phyloP scores from a whole-genome alignment of 2,113 vertebrate species.

The Anoplopoma fimbria region DNA sequence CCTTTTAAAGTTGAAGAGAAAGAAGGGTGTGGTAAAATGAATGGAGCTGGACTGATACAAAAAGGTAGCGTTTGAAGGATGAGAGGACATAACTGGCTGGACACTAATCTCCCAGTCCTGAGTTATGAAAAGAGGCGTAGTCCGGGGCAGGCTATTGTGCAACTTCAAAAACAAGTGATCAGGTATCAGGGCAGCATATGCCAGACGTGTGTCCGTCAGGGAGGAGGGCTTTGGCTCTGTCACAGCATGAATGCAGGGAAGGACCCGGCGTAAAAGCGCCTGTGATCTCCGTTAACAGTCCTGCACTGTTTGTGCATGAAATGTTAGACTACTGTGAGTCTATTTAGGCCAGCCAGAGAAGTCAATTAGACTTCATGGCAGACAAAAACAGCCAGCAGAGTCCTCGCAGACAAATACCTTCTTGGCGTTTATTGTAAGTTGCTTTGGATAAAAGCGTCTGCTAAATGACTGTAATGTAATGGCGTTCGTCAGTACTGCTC shows the following conservation, averaged over 20 bases:
- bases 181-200: constrained; percentile 82
- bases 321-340: constrained; percentile 46
- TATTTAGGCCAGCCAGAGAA: constrained; percentile 22
- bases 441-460: too few species aligned
- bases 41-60: constrained; percentile 6
- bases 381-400: constrained; percentile 25
- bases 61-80: constrained; percentile 2
- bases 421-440: constrained; percentile 55
- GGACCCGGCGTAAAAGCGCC: constrained; percentile 12
- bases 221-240: constrained; percentile 47
- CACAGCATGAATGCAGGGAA: constrained; percentile 43
- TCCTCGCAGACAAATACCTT: constrained; percentile 43
- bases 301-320: constrained; percentile 30
- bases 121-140: constrained; percentile 64
- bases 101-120: not conserved
- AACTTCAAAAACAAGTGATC: constrained; percentile 79
- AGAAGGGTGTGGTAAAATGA: constrained; percentile 7
- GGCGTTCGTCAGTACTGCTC: constrained; percentile 57
- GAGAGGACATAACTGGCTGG: constrained; percentile 3
- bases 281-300: constrained; percentile 44
- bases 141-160: constrained; percentile 62
- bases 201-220: constrained; percentile 74
- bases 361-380: constrained; percentile 50
- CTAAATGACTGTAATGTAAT: too few species aligned
- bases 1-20: constrained; percentile 10